Evolutionary conservation across 2,888 invertebrate genomes (phyloP).

Genomic region (Nasonia oneida): DNA sequence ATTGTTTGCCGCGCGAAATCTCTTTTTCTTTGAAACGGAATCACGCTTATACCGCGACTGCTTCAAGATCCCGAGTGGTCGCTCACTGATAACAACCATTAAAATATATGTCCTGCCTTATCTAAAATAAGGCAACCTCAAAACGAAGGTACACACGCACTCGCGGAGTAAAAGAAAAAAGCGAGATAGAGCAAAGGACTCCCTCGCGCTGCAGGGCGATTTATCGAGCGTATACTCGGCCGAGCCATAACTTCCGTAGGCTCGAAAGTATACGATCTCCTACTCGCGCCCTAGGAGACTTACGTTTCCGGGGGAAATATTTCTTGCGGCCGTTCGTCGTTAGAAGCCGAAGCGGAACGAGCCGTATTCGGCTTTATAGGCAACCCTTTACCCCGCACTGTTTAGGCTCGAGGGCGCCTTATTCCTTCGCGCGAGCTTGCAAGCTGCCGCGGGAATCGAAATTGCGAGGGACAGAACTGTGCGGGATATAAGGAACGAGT

Average conservation of each 20-base stretch:
- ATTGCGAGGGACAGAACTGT: neutral
- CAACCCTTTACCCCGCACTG: conserved; percentile 24
- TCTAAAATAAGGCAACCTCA: neutral
- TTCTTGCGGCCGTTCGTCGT: conserved; percentile 40
- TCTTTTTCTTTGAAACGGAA: too few relatives aligned
- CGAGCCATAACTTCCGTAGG: conserved; percentile 39
- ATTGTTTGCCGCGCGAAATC: neutral
- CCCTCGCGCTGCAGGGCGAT: neutral
- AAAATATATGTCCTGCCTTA: too few relatives aligned
- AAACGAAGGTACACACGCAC: neutral
- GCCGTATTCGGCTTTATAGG: conserved; percentile 14
- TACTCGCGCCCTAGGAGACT: neutral
- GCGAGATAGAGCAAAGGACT: conserved; percentile 12
- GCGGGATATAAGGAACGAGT: neutral
- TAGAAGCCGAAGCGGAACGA: neutral
- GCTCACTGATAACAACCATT: too few relatives aligned
- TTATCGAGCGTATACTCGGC: conserved; percentile 43
- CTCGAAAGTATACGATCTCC: conserved; percentile 40
- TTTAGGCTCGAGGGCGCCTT: neutral
- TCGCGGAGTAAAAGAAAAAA: conserved; percentile 21
- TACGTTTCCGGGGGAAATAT: conserved; percentile 42
- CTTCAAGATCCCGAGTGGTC: too few relatives aligned
- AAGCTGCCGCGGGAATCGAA: conserved; percentile 17
- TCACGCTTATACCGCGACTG: too few relatives aligned
- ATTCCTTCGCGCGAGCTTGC: neutral